These are phyloP conservation scores for Perizoma affinitatum DNA, from an alignment of 2,888 invertebrate species.

Conservation along the genomic window DNA sequence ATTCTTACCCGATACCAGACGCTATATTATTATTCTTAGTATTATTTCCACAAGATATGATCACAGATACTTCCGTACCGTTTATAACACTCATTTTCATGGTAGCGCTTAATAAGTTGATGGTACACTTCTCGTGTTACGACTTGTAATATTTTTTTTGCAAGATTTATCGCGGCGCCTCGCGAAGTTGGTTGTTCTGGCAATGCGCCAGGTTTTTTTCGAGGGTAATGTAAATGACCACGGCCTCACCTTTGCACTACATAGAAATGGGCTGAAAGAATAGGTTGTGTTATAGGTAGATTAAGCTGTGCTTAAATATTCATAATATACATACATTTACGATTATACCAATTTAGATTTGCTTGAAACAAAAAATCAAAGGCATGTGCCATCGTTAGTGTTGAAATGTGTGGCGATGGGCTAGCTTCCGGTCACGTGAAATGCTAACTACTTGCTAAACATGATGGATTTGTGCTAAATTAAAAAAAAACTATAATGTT, in stretches of 20 bases:
- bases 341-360: no score
- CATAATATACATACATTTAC: neutral
- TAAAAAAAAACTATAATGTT: no score
- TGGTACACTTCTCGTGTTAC: slow-evolving; percentile 2
- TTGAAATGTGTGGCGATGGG: no score
- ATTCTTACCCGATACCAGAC: neutral
- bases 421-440: no score
- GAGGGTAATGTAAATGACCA: slow-evolving; percentile 50
- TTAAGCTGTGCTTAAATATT: neutral
- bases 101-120: slow-evolving; percentile 7
- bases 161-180: slow-evolving; percentile 40
- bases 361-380: neutral
- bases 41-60: slow-evolving; percentile 7
- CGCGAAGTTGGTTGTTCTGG: slow-evolving; percentile 44
- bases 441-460: neutral
- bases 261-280: slow-evolving; percentile 15
- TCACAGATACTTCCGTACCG: neutral
- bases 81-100: slow-evolving; percentile 1
- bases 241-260: slow-evolving; percentile 42
- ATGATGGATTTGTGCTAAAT: no score
- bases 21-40: neutral
- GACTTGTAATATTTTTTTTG: slow-evolving; percentile 26
- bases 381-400: no score
- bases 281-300: neutral
- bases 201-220: slow-evolving; percentile 45